A percentile compares a stretch with the other conserved stretches of the same genome.
Conservation (phyloP, 2,797 vertebrate species). For the Odontamblyopus rebecca region DNA sequence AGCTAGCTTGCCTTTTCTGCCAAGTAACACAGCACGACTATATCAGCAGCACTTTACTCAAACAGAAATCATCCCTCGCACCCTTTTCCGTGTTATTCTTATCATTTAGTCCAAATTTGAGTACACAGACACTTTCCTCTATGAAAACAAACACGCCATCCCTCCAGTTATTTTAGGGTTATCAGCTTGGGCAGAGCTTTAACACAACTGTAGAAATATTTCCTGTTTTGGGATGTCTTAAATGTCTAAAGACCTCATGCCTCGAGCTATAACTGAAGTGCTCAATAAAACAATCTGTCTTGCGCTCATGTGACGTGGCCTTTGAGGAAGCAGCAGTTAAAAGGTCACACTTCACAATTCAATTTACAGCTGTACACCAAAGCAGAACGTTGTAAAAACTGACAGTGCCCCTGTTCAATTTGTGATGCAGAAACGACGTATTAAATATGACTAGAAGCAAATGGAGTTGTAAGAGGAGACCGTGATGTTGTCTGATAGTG, state of each 20-base stretch:
- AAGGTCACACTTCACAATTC: conserved; percentile 57
- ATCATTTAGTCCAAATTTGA: conserved; percentile 42
- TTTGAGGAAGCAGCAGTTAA: conserved; percentile 20
- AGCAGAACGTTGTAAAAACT: conserved; percentile 39
- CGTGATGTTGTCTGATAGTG: conserved; percentile 21
- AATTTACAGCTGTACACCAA: conserved; percentile 37
- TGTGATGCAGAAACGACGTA: conserved; percentile 16
- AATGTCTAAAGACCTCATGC: conserved; percentile 22
- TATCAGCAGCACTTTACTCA: conserved; percentile 54
- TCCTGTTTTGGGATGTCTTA: conserved; percentile 5
- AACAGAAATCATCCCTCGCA: conserved; percentile 30
- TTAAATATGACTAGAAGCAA: conserved; percentile 23
- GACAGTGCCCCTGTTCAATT: conserved; percentile 7
- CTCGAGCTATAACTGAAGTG: conserved; percentile 13
- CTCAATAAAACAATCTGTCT: conserved; percentile 27
- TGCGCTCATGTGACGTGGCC: conserved; percentile 10
- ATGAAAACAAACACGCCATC: conserved; percentile 24
- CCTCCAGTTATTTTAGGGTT: neutral
- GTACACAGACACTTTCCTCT: conserved; percentile 28
- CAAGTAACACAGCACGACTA: conserved; percentile 68
- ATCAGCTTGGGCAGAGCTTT: neutral
- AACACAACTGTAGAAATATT: conserved; percentile 14
- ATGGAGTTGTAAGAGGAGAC: neutral
- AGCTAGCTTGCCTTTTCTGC: conserved; percentile 34
- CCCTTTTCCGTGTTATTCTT: conserved; percentile 36